Evolutionary conservation across 2,113 vertebrate genomes (phyloP).

Genomic region (Fukomys damarensis): DNA sequence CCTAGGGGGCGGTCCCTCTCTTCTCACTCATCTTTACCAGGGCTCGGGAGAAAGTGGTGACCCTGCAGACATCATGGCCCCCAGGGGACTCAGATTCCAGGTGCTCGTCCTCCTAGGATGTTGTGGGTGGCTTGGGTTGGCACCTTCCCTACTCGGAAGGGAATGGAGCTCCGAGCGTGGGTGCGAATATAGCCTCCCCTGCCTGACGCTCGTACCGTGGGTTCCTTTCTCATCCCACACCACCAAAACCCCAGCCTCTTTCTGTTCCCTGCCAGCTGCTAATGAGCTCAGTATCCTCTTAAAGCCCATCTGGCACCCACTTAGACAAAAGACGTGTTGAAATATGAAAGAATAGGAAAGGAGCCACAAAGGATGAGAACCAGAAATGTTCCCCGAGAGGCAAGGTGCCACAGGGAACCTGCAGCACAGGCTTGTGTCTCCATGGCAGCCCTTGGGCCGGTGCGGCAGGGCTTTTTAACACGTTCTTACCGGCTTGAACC

Average conservation of each 20-base stretch:
- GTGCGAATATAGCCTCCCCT: background rate
- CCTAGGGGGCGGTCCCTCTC: background rate
- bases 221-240: rapidly evolving
- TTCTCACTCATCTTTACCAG: too few relatives aligned
- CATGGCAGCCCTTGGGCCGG: background rate
- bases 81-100: background rate
- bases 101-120: background rate
- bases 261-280: conserved; percentile 37
- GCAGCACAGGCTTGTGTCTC: background rate
- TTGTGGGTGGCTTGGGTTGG: background rate
- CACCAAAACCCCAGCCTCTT: background rate
- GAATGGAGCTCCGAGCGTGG: background rate
- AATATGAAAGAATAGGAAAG: background rate
- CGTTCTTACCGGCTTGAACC: background rate
- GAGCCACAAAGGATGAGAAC: background rate
- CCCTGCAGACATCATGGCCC: rapidly evolving
- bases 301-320: conserved; percentile 59
- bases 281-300: conserved; percentile 61
- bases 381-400: conserved; percentile 44
- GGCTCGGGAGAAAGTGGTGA: rapidly evolving
- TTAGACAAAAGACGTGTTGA: conserved; percentile 59
- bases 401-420: background rate
- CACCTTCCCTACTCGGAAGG: background rate
- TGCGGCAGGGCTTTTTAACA: background rate
- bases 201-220: background rate